phyloP scores from a whole-genome alignment of 2,113 vertebrate genomes.

The Chlamydotis undulata region DNA sequence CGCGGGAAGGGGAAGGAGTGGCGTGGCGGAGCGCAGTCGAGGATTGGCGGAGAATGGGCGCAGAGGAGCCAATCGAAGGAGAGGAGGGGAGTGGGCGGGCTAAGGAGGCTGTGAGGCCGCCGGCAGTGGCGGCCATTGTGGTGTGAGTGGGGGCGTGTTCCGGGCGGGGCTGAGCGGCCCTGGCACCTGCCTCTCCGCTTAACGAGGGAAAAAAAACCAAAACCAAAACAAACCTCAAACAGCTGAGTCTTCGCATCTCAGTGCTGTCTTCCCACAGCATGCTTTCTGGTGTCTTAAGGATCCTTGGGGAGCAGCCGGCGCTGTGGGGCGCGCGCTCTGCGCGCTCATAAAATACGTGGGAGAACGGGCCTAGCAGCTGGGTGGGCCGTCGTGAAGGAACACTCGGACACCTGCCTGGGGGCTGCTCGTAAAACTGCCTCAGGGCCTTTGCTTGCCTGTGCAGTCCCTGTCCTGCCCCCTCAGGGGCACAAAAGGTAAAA shows the following conservation, averaged over 20 bases:
- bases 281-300: too few species aligned
- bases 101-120: accelerated
- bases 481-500: background rate
- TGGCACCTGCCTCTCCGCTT: accelerated
- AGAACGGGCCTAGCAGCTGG: background rate
- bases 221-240: accelerated
- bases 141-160: too few species aligned
- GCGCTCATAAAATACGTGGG: accelerated
- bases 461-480: accelerated
- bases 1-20: background rate
- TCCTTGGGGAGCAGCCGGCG: too few species aligned
- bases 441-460: background rate
- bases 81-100: background rate
- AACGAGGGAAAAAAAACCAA: too few species aligned
- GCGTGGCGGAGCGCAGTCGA: accelerated
- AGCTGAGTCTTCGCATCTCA: too few species aligned
- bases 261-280: accelerated
- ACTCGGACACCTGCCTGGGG: accelerated
- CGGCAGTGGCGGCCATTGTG: accelerated
- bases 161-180: accelerated
- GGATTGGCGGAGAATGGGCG: background rate
- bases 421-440: background rate
- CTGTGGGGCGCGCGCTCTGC: background rate
- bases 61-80: background rate
- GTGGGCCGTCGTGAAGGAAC: too few species aligned